Conservation (phyloP, 2,888 invertebrate species). For the Kryphioiulus occultus region DNA sequence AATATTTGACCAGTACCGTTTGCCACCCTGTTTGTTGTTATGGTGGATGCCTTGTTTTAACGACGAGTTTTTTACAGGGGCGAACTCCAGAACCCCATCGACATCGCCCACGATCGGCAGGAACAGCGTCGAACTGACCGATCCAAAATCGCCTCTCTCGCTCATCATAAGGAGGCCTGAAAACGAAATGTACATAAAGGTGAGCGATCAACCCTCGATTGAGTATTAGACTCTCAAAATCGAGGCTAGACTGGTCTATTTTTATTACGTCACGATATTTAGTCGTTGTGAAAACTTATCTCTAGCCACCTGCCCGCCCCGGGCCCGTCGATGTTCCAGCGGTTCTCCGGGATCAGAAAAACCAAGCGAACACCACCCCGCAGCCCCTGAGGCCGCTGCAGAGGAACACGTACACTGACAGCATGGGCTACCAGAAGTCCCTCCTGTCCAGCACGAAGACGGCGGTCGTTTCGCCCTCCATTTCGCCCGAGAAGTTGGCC, state of each 20-base stretch:
- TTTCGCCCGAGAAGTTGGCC: conserved; percentile 47
- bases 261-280: no score
- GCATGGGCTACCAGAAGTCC: conserved; percentile 41
- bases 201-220: neutral
- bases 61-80: neutral
- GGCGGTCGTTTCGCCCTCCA: neutral
- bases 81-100: conserved; percentile 69
- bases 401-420: conserved; percentile 53
- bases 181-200: conserved; percentile 56
- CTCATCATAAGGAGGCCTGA: conserved; percentile 53
- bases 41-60: neutral
- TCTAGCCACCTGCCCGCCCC: conserved; percentile 32
- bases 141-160: conserved; percentile 57
- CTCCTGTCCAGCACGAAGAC: conserved; percentile 43
- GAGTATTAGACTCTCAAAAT: no score
- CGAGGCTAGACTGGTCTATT: no score
- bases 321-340: conserved; percentile 46
- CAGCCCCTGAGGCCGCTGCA: conserved; percentile 49
- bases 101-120: conserved; percentile 61
- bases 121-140: conserved; percentile 55
- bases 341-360: conserved; percentile 52
- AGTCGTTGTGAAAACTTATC: neutral
- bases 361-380: conserved; percentile 45
- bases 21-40: no score
- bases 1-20: no score